phyloP scores from a whole-genome alignment of 2,113 vertebrate genomes.

The Ovibos moschatus region DNA sequence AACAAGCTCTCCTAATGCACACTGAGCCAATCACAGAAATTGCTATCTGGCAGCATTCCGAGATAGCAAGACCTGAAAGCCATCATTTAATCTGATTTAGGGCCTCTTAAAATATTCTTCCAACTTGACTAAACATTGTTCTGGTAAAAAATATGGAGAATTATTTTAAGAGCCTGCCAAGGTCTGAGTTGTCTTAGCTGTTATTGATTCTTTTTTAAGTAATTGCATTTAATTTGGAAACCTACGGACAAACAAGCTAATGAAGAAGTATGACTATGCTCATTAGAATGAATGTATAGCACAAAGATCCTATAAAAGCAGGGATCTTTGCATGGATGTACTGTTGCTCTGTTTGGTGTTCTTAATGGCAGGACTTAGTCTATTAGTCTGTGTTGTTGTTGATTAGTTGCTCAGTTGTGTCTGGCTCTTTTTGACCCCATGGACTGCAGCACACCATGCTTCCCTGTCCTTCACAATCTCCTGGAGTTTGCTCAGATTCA shows the following conservation, averaged over 20 bases:
- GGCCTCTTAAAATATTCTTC: slow-evolving; percentile 80
- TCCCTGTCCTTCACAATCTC: background rate
- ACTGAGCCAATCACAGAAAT: slow-evolving; percentile 87
- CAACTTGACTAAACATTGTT: slow-evolving; percentile 67
- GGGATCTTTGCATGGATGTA: background rate
- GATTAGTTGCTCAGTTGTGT: background rate
- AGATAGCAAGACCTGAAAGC: slow-evolving; percentile 76
- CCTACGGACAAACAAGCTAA: slow-evolving; percentile 47
- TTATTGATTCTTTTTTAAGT: slow-evolving; percentile 79
- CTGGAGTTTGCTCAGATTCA: background rate
- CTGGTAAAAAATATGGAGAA: slow-evolving; percentile 61
- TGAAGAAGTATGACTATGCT: slow-evolving; percentile 52
- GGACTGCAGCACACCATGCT: background rate
- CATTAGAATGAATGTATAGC: slow-evolving; percentile 31
- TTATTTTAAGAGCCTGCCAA: slow-evolving; percentile 75
- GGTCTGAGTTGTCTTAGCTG: slow-evolving; percentile 46
- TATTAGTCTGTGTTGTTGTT: background rate
- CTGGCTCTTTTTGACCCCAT: background rate
- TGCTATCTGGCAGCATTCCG: slow-evolving; percentile 83
- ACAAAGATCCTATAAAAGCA: slow-evolving; percentile 26
- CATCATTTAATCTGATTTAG: slow-evolving; percentile 85
- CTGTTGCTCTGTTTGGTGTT: background rate
- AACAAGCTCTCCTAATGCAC: slow-evolving; percentile 77
- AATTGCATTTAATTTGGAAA: slow-evolving; percentile 78
- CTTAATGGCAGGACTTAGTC: background rate